Conservation (phyloP, 2,888 invertebrate genomes). For the Brenthis hecate region DNA sequence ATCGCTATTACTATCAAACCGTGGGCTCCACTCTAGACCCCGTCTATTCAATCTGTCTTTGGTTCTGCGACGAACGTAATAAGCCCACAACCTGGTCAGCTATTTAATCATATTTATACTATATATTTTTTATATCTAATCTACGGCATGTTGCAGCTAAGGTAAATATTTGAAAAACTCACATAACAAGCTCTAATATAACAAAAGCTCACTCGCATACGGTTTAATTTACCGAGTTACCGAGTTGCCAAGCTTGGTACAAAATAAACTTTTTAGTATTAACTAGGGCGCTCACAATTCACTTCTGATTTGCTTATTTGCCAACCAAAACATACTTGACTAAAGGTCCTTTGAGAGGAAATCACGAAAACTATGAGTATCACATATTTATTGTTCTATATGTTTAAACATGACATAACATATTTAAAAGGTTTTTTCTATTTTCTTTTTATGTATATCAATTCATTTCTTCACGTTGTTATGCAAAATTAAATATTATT, state of each 20-base stretch:
- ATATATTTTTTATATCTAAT: too few species aligned
- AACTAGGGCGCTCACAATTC: slow-evolving; percentile 45
- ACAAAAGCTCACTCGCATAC: slow-evolving; percentile 1
- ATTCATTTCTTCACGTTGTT: too few species aligned
- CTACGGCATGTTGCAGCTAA: neutral
- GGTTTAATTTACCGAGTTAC: slow-evolving; percentile 28
- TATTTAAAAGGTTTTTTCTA: neutral
- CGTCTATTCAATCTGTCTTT: too few species aligned
- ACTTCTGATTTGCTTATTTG: slow-evolving; percentile 53
- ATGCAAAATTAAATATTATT: too few species aligned
- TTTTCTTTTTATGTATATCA: too few species aligned
- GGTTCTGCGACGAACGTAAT: too few species aligned
- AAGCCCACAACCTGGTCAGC: too few species aligned
- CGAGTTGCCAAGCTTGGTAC: slow-evolving; percentile 29
- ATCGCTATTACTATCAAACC: too few species aligned
- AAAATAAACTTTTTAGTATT: slow-evolving; percentile 40
- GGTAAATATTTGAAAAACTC: neutral
- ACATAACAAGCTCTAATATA: neutral
- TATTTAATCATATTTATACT: too few species aligned
- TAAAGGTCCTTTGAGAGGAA: slow-evolving; percentile 43
- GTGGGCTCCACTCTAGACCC: too few species aligned
- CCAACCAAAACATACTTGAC: slow-evolving; percentile 55
- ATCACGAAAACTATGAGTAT: slow-evolving; percentile 42
- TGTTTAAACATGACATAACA: neutral
- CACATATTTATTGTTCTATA: neutral